phyloP scores from a whole-genome alignment of 2,797 vertebrate genomes.

The Valencia hispanica region DNA sequence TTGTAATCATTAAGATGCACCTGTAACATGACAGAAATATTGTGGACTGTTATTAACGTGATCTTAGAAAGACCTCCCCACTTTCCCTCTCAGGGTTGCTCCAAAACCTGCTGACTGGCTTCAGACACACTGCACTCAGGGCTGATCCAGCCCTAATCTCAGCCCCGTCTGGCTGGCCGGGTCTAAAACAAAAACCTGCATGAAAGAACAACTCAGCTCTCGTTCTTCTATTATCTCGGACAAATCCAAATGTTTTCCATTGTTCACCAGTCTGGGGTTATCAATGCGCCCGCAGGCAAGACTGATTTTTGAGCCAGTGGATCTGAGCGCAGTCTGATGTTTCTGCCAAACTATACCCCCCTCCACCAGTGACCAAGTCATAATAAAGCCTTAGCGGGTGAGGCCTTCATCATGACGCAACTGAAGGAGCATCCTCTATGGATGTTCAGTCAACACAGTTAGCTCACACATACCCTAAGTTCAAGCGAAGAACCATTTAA shows the following conservation, averaged over 20 bases:
- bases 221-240: constrained; percentile 58
- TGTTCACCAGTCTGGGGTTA: constrained; percentile 62
- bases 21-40: neutral
- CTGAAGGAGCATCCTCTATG: constrained; percentile 56
- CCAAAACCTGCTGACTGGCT: neutral
- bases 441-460: constrained; percentile 45
- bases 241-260: constrained; percentile 67
- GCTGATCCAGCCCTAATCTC: constrained; percentile 55
- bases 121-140: constrained; percentile 8
- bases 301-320: constrained; percentile 57
- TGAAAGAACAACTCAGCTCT: constrained; percentile 41
- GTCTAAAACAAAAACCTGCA: constrained; percentile 57
- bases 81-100: neutral
- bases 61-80: neutral
- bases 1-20: neutral
- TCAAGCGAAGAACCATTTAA: constrained; percentile 69
- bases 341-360: constrained; percentile 54
- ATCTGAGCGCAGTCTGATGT: constrained; percentile 51
- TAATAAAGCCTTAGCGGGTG: constrained; percentile 58
- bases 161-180: constrained; percentile 34
- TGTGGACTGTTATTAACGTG: neutral
- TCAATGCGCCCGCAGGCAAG: constrained; percentile 62
- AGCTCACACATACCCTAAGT: constrained; percentile 60
- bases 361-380: constrained; percentile 61
- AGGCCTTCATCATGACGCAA: constrained; percentile 51